Evolutionary conservation across 2,888 invertebrate genomes (phyloP).

Genomic region (Leptinotarsa juncta): DNA sequence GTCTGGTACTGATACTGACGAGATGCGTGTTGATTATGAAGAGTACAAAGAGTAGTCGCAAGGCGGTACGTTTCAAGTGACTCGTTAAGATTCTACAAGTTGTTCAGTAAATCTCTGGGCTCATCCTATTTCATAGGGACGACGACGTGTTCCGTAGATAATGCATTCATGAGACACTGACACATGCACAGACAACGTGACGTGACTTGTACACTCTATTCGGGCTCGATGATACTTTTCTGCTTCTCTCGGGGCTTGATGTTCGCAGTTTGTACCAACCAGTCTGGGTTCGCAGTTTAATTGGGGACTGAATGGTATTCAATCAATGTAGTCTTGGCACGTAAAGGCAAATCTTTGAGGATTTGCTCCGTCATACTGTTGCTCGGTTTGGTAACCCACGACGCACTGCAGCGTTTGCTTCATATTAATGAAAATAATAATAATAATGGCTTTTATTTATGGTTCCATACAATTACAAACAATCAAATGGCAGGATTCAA

Average conservation of each 20-base stretch:
- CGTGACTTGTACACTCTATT: conserved; percentile 31
- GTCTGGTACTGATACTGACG: conserved; percentile 22
- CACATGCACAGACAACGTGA: conserved; percentile 37
- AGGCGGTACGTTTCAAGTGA: conserved; percentile 46
- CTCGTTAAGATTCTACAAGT: conserved; percentile 49
- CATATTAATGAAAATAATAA: no score
- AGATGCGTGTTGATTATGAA: conserved; percentile 31
- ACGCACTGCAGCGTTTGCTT: no score
- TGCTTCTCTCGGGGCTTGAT: conserved; percentile 1
- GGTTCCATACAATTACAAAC: no score
- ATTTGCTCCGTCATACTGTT: background rate
- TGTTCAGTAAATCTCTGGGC: conserved; percentile 42
- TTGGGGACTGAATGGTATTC: background rate
- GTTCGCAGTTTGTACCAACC: background rate
- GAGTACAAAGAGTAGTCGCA: conserved; percentile 33
- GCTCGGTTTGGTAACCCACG: background rate
- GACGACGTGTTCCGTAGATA: conserved; percentile 40
- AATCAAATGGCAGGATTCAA: no score
- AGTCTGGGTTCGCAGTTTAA: background rate
- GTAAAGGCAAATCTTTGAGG: background rate
- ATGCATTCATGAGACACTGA: conserved; percentile 45
- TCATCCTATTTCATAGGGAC: conserved; percentile 47
- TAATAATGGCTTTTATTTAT: no score
- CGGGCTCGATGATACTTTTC: conserved; percentile 21
- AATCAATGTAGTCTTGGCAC: conserved; percentile 14